Conservation (phyloP, 2,888 invertebrate genomes). For the Ectobius pallidus region DNA sequence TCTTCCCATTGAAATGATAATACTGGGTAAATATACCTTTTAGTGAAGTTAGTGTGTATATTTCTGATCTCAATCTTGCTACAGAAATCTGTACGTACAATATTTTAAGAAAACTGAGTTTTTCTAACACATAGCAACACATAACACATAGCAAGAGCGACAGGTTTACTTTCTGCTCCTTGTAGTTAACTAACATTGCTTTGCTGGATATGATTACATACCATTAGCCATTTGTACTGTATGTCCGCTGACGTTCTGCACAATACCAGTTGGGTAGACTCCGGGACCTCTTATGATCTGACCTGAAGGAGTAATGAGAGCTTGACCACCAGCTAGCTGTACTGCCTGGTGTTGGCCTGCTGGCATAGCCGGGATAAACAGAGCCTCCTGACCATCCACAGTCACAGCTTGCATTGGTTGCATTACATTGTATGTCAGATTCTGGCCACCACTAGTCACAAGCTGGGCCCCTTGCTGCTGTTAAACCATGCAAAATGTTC, state of each 20-base stretch:
- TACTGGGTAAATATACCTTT: too few species aligned
- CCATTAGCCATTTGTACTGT: constrained; percentile 72
- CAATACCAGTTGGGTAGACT: constrained; percentile 70
- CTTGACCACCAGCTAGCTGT: constrained; percentile 57
- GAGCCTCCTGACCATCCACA: constrained; percentile 90
- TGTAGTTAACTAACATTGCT: too few species aligned
- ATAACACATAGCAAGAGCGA: too few species aligned
- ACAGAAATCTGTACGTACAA: too few species aligned
- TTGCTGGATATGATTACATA: too few species aligned
- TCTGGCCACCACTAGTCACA: constrained; percentile 52
- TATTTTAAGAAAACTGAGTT: too few species aligned
- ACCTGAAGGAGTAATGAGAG: constrained; percentile 61
- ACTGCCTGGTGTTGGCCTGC: constrained; percentile 54
- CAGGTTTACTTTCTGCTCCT: too few species aligned
- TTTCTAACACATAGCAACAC: too few species aligned
- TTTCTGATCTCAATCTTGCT: too few species aligned
- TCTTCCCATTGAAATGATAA: too few species aligned
- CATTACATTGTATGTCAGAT: constrained; percentile 65
- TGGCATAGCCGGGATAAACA: constrained; percentile 85
- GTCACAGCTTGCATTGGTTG: constrained; percentile 90
- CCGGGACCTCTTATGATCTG: constrained; percentile 77
- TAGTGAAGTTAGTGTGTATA: too few species aligned
- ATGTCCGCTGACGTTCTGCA: constrained; percentile 70
- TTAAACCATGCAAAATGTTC: background rate
- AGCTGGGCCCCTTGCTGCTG: constrained; percentile 45